A percentile compares a stretch with the other conserved stretches of the same genome.
Conservation (phyloP, 2,797 vertebrate species). For the Silurus aristotelis region DNA sequence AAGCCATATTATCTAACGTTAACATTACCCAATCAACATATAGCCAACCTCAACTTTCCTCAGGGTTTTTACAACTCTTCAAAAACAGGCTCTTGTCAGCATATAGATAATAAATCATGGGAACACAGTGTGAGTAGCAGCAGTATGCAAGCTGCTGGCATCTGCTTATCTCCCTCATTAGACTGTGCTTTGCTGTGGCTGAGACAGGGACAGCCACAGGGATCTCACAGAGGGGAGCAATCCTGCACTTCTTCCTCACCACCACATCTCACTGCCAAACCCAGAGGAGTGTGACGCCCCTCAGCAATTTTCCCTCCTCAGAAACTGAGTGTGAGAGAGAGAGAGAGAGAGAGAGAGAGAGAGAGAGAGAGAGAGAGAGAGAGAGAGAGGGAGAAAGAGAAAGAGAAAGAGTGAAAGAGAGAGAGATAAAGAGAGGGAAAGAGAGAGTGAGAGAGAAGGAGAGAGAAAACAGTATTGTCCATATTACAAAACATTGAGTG, state of each 20-base stretch:
- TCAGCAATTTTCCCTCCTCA: slow-evolving; percentile 73
- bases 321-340: slow-evolving; percentile 32
- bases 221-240: slow-evolving; percentile 68
- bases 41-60: slow-evolving; percentile 35
- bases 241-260: slow-evolving; percentile 70
- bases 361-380: slow-evolving; percentile 33
- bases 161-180: slow-evolving; percentile 60
- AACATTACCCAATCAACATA: slow-evolving; percentile 6
- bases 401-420: slow-evolving; percentile 17
- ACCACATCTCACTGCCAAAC: slow-evolving; percentile 70
- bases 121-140: slow-evolving; percentile 48
- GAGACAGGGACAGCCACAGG: slow-evolving; percentile 59
- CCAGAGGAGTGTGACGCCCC: slow-evolving; percentile 76
- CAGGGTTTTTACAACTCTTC: slow-evolving; percentile 24
- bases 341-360: slow-evolving; percentile 31
- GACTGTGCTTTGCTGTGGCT: slow-evolving; percentile 60
- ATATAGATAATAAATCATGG: slow-evolving; percentile 56
- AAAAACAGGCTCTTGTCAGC: slow-evolving; percentile 40
- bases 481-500: slow-evolving; percentile 84
- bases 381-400: slow-evolving; percentile 29
- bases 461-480: slow-evolving; percentile 78
- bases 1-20: neutral
- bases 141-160: slow-evolving; percentile 50
- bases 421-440: slow-evolving; percentile 33
- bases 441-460: slow-evolving; percentile 5